Percentiles rank a stretch among this genome's conserved stretches.
Conservation (phyloP, 2,797 vertebrate genomes). For the Echeneis naucrates region DNA sequence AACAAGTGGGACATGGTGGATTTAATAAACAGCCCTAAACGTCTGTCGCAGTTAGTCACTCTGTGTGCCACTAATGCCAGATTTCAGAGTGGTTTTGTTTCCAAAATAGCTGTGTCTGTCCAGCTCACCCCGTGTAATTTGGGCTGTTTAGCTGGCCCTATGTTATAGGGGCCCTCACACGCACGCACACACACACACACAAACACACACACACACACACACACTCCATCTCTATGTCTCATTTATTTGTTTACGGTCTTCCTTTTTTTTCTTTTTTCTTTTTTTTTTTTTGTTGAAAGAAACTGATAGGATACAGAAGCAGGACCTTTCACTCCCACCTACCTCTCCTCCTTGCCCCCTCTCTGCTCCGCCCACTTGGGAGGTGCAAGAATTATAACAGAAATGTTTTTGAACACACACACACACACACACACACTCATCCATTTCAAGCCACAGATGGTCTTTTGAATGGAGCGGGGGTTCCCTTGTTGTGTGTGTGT, state of each 20-base stretch:
- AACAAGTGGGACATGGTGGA: slow-evolving; percentile 73
- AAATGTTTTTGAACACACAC: slow-evolving; percentile 71
- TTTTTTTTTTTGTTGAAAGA: slow-evolving; percentile 67
- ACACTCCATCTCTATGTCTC: slow-evolving; percentile 53
- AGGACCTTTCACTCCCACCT: slow-evolving; percentile 65
- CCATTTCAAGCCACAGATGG: slow-evolving; percentile 89
- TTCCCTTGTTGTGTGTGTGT: slow-evolving; percentile 75
- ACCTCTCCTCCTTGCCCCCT: slow-evolving; percentile 48
- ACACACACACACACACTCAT: slow-evolving; percentile 70
- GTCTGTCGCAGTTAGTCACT: slow-evolving; percentile 66
- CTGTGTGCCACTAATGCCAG: slow-evolving; percentile 71
- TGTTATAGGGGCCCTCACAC: slow-evolving; percentile 59
- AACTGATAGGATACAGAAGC: slow-evolving; percentile 73
- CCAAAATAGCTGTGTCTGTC: slow-evolving; percentile 83
- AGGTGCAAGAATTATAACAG: slow-evolving; percentile 76
- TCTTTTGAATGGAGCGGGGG: slow-evolving; percentile 84
- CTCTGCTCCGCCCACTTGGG: slow-evolving; percentile 68
- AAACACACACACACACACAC: slow-evolving; percentile 28
- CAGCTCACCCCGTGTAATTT: slow-evolving; percentile 83
- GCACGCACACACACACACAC: slow-evolving; percentile 46
- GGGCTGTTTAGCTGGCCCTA: slow-evolving; percentile 72
- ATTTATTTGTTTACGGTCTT: slow-evolving; percentile 82
- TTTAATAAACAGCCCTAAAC: slow-evolving; percentile 73
- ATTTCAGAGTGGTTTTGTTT: slow-evolving; percentile 82
- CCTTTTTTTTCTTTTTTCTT: slow-evolving; percentile 22